Base-by-base conservation (phyloP, 2,888 invertebrate species). In the Lasioglossum villosulum region DNA sequence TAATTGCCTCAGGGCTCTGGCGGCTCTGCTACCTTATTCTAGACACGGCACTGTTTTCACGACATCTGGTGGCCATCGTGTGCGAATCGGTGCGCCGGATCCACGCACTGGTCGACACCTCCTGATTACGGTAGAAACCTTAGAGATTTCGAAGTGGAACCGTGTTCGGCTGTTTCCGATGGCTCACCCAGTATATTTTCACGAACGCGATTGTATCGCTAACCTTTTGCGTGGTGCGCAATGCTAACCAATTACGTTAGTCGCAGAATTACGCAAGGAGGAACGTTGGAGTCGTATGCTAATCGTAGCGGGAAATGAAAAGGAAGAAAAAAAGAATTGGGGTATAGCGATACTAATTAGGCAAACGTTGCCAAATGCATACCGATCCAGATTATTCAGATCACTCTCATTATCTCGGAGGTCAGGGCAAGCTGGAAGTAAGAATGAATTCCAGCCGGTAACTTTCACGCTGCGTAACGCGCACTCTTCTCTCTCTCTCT, bases 381-480 rank as follows among this genome's bases (percentile, higher is more conserved):
- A 74, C 63, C 83, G 83, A 81, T 80, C 87, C 84, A 74, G 82
- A 87, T 88, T 88, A 91, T 86, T 86, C 86, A 88, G 90, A 93
- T 92, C 92, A 88, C 89, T 91, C 92, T 92, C 90, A 92, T 93
- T 92, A 91, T 88, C 90, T 78, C 91, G 90, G 92, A 93, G 93
- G 93, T 94, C 93, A 93, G 92, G 92, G 91, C 92, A 88, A 90
- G 87, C 90, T 87, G 91, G 88, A 91, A 92, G 93, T 92, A 93
- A 93, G 92, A 93, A 93, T 92, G 90, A 93, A 94, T 94, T 93
- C 93, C 93, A 89, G 84, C 83, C 66, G 84, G 76, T 88, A 86
- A 92, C 94, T 94, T 94, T 94, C 93, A 92, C 93, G 88, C 93
- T 94, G 88, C 90, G 91, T 90, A 94, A 94, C 86, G 48, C 79